Evolutionary conservation across 2,113 vertebrate genomes (phyloP).

Genomic region (Gambusia holbrooki): DNA sequence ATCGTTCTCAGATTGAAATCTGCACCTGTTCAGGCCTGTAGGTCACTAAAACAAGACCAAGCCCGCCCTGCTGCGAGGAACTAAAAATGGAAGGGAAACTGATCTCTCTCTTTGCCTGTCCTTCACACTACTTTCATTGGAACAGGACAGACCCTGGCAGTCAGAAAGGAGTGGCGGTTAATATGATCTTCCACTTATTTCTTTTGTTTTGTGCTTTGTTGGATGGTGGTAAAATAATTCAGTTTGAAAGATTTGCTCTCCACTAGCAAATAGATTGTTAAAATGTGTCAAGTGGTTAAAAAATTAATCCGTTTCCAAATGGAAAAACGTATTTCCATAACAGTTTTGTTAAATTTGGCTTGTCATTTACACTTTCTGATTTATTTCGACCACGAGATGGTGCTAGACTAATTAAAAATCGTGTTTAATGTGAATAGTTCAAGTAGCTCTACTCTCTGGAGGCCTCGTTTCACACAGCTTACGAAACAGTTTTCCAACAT

Average conservation of each 20-base stretch:
- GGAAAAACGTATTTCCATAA: neutral
- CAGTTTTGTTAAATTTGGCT: neutral
- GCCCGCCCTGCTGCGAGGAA: conserved; percentile 19
- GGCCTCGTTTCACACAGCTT: no score
- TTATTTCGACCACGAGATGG: neutral
- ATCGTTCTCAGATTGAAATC: neutral
- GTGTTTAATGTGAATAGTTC: neutral
- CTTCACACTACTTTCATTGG: conserved; percentile 6
- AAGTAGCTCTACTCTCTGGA: neutral
- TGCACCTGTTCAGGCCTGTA: conserved; percentile 55
- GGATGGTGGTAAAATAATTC: neutral
- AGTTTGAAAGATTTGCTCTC: neutral
- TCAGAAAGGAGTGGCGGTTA: neutral
- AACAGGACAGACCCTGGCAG: neutral
- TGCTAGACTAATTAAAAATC: neutral
- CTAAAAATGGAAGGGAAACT: conserved; percentile 74
- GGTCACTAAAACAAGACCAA: conserved; percentile 39
- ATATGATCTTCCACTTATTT: neutral
- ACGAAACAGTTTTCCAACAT: neutral
- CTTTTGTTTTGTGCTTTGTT: neutral
- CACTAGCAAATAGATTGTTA: neutral
- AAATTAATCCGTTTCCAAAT: neutral
- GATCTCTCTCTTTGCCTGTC: conserved; percentile 28
- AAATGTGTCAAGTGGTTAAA: no score
- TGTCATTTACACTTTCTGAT: neutral